Base-by-base conservation (phyloP, 2,888 invertebrate species). In the Dryocosmus kuriphilus region DNA sequence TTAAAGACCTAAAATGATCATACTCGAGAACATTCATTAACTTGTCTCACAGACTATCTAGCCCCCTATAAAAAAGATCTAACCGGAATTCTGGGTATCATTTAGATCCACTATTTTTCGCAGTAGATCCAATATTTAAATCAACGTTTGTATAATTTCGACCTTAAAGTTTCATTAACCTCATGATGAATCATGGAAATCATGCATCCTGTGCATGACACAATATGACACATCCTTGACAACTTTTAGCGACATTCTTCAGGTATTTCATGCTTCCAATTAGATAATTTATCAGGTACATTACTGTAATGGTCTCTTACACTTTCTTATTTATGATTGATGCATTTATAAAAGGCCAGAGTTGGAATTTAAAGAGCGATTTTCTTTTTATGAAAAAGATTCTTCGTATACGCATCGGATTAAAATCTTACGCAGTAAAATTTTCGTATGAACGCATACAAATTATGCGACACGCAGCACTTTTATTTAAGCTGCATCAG, bases 101-200 rank as follows among this genome's bases (percentile, higher is more conserved):
- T 55, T 55, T 22, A 22, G 51, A 55, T 55, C 22, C 22, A 2
- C n/a, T 22, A 55, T 55, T 22, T 22, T 22, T 22, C 51, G 9
- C 9, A 55, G 22, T 55, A 22, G 9, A 55, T 55, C 9, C 51
- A 22, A 55, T 22, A 32, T 32, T 32, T 32, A 55, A 55, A 55
- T 22, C 9, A 22, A 9, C 51, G 51, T 9, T 55, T 55, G 22
- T 9, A 22, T 61, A 61, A 61, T 27, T 61, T 30, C 30, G 61
- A 61, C 30, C 61, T 61, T 61, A 61, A 61, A 61, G 61, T 61
- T 61, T 61, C 27, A 61, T 61, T 27, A 61, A 61, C 61, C 61
- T 61, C 61, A 55, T 9, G 9, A 9, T 55, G 51, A 55, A 9
- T 55, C n/a, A 55, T 55, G 51, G 22, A 55, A 55, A 55, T 55